Percentiles rank a stretch among this genome's conserved stretches.
Conservation (phyloP, 1,140 invertebrate genomes). For the Nylanderia fulva region DNA sequence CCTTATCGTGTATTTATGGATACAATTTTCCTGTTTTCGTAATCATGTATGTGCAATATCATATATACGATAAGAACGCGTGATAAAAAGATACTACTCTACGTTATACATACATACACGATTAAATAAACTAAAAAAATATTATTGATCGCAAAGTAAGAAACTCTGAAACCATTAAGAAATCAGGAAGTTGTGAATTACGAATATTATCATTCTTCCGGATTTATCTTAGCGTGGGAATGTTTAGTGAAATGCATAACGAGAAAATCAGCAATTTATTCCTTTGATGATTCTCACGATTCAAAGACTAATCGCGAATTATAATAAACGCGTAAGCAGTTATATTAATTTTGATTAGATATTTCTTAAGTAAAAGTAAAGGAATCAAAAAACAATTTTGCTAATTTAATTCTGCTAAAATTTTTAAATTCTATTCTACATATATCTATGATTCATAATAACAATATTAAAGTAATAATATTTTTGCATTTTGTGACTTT, state of each 20-base stretch:
- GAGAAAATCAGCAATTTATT: neutral
- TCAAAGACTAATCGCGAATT: neutral
- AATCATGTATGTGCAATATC: neutral
- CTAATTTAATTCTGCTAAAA: neutral
- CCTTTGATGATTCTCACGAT: neutral
- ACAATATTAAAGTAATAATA: neutral
- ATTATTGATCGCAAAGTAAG: neutral
- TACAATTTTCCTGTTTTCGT: slow-evolving; percentile 29
- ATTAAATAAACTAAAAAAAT: neutral
- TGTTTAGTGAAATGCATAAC: neutral
- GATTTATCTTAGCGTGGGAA: neutral
- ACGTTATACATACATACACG: no score
- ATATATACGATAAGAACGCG: neutral
- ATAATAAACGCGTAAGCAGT: neutral
- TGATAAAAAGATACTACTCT: neutral
- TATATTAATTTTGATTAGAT: neutral
- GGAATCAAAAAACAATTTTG: neutral
- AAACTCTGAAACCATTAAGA: neutral
- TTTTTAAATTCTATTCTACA: neutral
- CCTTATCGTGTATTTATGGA: slow-evolving; percentile 28
- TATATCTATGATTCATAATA: neutral
- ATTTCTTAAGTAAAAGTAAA: neutral
- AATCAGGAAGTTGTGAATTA: neutral
- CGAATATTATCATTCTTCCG: slow-evolving; percentile 2
- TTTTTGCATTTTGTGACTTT: neutral